Evolutionary conservation across 2,888 invertebrate genomes (phyloP), one percentile per base, ranked within the genome.

Genomic region (Mythimna pallens): DNA sequence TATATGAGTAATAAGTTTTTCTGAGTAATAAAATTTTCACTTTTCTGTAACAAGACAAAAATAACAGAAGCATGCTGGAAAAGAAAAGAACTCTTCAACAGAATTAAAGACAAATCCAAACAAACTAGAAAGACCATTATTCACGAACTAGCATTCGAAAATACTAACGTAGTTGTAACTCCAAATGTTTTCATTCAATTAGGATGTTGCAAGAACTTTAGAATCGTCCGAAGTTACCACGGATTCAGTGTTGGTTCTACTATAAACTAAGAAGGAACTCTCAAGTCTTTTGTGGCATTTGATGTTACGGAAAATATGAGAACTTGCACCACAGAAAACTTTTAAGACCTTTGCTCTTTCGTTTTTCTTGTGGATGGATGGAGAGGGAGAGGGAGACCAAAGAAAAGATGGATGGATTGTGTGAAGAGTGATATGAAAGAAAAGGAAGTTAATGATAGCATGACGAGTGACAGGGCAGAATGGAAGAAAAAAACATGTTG

Each of bases 111-210:
- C 9, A 61, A 34, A 72, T 57, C 22, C 3, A 34, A 64, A 59
- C 22, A 22, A 74, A 55, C 55, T 17, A 36, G 4, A 47, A 55
- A 57, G 14, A 62, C 9, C n/a, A 62, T 65, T 22, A 75, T 70
- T 76, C 59, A n/a, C 30, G 0, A 57, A 59, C 71, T 43, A 71
- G 12, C 52, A 71, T 25, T 63, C n/a, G 58, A 67, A 82, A 72
- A 72, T 61, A 67, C 74, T 55, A 69, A 79, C 20, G 68, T 63
- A 68, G 75, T 80, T 70, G 47, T 70, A 67, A 73, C 58, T 71
- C 52, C 54, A 69, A 81, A 82, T 83, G 77, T 83, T 82, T 83
- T 83, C 82, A 73, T 82, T 81, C 77, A 83, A 82, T 83, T 82
- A 83, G 57, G 64, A 67, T 73, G 82, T 71, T n/a, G 50, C 68